Percentiles rank a stretch among this genome's conserved stretches.
Conservation (phyloP, 2,797 vertebrate species). For the Premnoplex brunnescens region DNA sequence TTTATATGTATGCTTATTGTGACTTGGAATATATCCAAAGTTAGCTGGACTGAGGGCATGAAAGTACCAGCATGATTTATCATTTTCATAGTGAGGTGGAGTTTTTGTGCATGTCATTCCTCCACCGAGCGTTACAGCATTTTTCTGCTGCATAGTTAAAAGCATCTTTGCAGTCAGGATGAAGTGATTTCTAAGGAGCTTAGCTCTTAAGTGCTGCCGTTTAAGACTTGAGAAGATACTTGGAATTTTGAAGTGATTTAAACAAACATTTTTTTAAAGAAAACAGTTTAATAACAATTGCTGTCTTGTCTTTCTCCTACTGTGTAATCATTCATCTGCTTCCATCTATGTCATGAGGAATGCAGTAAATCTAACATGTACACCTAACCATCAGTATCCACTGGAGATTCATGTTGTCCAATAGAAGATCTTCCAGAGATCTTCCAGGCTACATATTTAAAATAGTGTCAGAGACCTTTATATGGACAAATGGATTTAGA, state of each 20-base stretch:
- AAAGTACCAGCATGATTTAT: not conserved
- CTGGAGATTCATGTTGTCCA: not conserved
- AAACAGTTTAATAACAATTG: not conserved
- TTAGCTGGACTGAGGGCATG: not conserved
- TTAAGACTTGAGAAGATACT: not conserved
- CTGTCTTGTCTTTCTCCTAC: not conserved
- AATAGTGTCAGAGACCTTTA: not conserved
- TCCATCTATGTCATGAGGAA: not conserved
- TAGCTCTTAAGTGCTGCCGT: not conserved
- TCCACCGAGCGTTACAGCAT: not conserved
- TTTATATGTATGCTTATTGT: not conserved
- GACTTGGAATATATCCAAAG: not conserved
- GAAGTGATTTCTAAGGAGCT: not conserved
- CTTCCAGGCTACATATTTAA: not conserved
- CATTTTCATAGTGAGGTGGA: not conserved
- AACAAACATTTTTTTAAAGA: not conserved
- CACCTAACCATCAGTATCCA: not conserved
- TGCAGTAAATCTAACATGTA: not conserved
- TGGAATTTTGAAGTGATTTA: constrained; percentile 7
- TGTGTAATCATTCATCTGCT: not conserved
- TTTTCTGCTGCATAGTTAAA: not conserved
- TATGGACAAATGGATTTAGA: not conserved
- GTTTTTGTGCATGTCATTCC: not conserved
- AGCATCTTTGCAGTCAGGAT: not conserved
- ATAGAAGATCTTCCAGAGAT: not conserved